Percentiles rank a stretch among this genome's conserved stretches.
Evolutionary conservation across 1,140 invertebrate genomes (phyloP).

Genomic region (Drosophila ironensis): DNA sequence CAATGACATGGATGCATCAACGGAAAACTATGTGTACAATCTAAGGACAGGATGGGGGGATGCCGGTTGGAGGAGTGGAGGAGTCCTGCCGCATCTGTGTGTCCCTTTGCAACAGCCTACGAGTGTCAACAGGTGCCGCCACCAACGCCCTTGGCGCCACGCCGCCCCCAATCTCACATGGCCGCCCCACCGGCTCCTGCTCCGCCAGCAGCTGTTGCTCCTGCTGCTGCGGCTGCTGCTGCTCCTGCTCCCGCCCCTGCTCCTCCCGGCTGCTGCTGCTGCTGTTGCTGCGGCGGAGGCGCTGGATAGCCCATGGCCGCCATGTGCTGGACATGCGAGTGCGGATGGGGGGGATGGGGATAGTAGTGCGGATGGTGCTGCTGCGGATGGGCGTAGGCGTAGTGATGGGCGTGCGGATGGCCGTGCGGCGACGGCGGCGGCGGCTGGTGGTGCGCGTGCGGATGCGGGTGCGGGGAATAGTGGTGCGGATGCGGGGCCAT

Average conservation of each 20-base stretch:
- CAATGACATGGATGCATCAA: slow-evolving; percentile 34
- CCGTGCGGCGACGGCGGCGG: slow-evolving; percentile 29
- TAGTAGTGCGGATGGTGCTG: slow-evolving; percentile 39
- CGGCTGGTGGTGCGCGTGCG: slow-evolving; percentile 28
- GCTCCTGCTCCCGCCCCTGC: slow-evolving; percentile 25
- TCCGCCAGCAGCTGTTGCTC: slow-evolving; percentile 15
- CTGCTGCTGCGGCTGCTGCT: slow-evolving; percentile 18
- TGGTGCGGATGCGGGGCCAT: slow-evolving; percentile 33
- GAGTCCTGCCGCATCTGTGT: slow-evolving; percentile 11
- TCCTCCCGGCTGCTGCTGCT: slow-evolving; percentile 22
- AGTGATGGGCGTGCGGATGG: slow-evolving; percentile 52
- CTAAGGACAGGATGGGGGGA: slow-evolving; percentile 17
- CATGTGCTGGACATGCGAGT: slow-evolving; percentile 51
- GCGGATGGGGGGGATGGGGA: slow-evolving; percentile 35
- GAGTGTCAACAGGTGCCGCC: slow-evolving; percentile 76
- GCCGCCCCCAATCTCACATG: slow-evolving; percentile 74
- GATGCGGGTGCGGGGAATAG: slow-evolving; percentile 15
- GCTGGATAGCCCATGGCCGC: slow-evolving; percentile 64
- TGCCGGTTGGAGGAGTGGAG: not conserved
- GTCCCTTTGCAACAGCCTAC: slow-evolving; percentile 44
- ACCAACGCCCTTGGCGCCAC: slow-evolving; percentile 65
- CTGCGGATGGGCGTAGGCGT: slow-evolving; percentile 43
- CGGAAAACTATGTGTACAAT: slow-evolving; percentile 22
- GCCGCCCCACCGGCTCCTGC: slow-evolving; percentile 4
- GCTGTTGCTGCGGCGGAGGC: slow-evolving; percentile 24